Base-by-base conservation (phyloP, 2,888 invertebrate genomes). In the Microplitis deprimator region DNA sequence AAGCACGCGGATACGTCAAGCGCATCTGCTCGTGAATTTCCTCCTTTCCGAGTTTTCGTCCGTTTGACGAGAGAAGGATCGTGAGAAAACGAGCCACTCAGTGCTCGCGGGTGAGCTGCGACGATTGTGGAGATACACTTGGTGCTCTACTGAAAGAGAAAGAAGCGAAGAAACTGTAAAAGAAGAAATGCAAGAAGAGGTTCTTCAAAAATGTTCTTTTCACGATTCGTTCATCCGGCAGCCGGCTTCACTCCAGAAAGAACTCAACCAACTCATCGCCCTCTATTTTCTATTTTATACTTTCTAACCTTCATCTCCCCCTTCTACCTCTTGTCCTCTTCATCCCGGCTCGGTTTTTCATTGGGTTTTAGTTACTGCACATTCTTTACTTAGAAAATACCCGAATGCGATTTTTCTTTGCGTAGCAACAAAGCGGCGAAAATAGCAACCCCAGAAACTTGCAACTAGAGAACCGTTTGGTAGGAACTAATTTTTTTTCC, bases 1-100 rank as follows among this genome's bases (percentile, higher is more conserved):
- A 80, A 80, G 77, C 78, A 75, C 68, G 75, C 62, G 39, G 71
- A 77, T 75, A 77, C 74, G 77, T 77, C 77, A 77, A 77, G 77
- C 74, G 74, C 77, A 77, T 77, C 77, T 77, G 77, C 74, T 77
- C 74, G 77, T 77, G 74, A 74, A 77, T 75, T 74, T 77, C 67
- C 74, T 75, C 68, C 68, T 68, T 61, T 61, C 62, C 61, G 72
- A 61, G 60, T 40, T 65, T n/a, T 76, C 39, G 76, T 72, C 68
- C 79, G 68, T 75, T 77, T 77, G 77, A 77, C 74, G 77, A 77
- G 69, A 73, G 50, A 50, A 50, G 67, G 74, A 74, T 74, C 74
- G 74, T 71, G 74, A 77, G 77, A 77, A 75, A 77, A 77, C 74
- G 71, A 77, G 72, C 76, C 68, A 79, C 70, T 71, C 65, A 69